Percentiles rank a stretch among this genome's conserved stretches.
Evolutionary conservation across 2,797 vertebrate species (phyloP).

Genomic region (Pangasius djambal): DNA sequence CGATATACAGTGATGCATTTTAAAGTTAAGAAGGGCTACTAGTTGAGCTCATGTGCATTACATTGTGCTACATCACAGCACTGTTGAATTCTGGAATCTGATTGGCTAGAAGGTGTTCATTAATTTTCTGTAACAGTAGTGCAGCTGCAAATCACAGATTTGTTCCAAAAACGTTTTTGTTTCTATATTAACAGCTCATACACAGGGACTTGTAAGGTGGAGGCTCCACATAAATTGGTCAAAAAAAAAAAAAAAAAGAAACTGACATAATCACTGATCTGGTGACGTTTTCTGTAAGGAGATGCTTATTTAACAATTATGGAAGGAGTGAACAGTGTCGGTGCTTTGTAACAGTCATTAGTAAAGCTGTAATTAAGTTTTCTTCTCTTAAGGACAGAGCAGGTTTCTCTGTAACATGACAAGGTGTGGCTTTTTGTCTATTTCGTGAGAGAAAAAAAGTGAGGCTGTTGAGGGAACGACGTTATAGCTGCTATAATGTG

Average conservation of each 20-base stretch:
- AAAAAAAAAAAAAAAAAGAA: rapidly evolving
- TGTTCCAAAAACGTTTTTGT: not conserved
- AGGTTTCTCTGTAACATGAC: not conserved
- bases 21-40: not conserved
- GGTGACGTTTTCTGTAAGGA: not conserved
- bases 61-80: not conserved
- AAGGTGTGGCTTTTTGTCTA: not conserved
- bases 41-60: not conserved
- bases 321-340: not conserved
- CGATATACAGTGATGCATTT: not conserved
- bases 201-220: not conserved
- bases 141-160: not conserved
- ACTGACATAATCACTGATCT: not conserved
- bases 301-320: not conserved
- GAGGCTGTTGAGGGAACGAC: not conserved
- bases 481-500: not conserved
- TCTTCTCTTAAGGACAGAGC: not conserved
- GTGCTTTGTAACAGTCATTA: not conserved
- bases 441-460: too few relatives aligned
- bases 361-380: not conserved
- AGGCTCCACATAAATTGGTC: not conserved
- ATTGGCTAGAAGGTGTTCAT: not conserved
- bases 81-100: not conserved
- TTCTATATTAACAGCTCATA: not conserved
- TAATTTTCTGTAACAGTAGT: not conserved